A percentile compares a stretch with the other conserved stretches of the same genome.
phyloP scores from a whole-genome alignment of 1,140 invertebrate genomes.

The Octopus sinensis region DNA sequence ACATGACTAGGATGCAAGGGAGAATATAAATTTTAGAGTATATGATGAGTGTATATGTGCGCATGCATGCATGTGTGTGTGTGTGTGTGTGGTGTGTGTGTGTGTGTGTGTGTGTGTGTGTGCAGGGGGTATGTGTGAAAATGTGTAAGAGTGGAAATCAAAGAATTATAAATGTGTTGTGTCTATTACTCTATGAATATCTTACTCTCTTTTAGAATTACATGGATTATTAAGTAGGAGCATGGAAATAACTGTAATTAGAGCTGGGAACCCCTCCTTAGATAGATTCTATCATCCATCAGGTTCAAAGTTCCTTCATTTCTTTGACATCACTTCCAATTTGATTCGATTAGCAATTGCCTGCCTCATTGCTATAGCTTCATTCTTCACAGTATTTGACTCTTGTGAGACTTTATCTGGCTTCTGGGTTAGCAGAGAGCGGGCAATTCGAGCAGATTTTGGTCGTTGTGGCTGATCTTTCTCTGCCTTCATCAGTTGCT shows the following conservation, averaged over 20 bases:
- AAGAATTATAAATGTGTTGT: too few species aligned
- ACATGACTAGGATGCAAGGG: too few species aligned
- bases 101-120: constrained; percentile 18
- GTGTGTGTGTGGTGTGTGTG: constrained; percentile 8
- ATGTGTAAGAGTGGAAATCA: background rate
- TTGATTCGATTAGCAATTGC: constrained; percentile 79
- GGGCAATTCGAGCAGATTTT: constrained; percentile 69
- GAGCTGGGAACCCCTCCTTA: too few species aligned
- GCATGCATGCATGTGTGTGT: background rate
- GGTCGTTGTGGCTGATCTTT: constrained; percentile 60
- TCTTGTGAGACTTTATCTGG: background rate
- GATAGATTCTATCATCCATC: too few species aligned
- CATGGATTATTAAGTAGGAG: too few species aligned
- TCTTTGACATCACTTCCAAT: constrained; percentile 68
- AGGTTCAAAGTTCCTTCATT: constrained; percentile 20
- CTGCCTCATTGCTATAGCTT: constrained; percentile 72
- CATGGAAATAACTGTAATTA: too few species aligned
- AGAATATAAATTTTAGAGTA: too few species aligned
- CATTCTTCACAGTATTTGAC: constrained; percentile 45
- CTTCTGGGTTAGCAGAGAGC: constrained; percentile 59
- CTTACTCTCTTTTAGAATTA: too few species aligned
- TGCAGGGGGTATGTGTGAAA: background rate
- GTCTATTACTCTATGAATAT: too few species aligned
- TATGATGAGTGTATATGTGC: background rate
- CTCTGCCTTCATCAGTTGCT: constrained; percentile 62